Evolutionary conservation across 2,113 vertebrate species (phyloP).

Genomic region (Prietella phreatophila): DNA sequence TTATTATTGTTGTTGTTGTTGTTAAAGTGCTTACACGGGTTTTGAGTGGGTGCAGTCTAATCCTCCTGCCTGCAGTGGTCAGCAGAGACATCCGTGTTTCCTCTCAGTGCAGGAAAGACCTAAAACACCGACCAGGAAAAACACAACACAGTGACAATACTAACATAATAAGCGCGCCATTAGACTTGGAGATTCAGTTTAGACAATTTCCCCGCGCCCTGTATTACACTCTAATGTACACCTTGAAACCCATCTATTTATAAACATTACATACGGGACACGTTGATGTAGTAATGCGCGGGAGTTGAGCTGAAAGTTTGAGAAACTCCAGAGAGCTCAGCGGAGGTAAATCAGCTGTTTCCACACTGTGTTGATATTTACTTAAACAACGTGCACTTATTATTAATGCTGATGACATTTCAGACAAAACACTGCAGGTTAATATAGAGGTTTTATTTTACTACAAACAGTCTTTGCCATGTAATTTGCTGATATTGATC

Average conservation of each 20-base stretch:
- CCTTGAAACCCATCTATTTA: not conserved
- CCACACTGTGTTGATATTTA: not conserved
- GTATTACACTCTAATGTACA: not conserved
- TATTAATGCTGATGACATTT: not conserved
- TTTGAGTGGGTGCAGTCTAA: not conserved
- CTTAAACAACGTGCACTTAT: not conserved
- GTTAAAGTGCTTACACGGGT: not conserved
- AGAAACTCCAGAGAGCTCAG: not conserved
- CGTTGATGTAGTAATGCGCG: not conserved
- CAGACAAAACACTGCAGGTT: not conserved
- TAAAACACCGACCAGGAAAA: not conserved
- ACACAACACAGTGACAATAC: not conserved
- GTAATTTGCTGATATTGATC: not conserved
- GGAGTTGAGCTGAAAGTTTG: not conserved
- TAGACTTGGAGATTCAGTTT: not conserved
- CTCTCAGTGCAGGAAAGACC: not conserved
- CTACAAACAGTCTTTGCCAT: not conserved
- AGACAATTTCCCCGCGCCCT: not conserved
- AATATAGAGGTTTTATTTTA: not conserved
- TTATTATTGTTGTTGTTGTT: not conserved
- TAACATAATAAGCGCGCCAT: not conserved
- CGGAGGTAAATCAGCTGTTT: slow-evolving; percentile 6
- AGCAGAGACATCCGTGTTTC: not conserved
- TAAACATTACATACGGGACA: not conserved
- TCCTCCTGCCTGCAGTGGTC: slow-evolving; percentile 3